phyloP scores from a whole-genome alignment of 1,140 invertebrate genomes.

The Magallana ariakensis region DNA sequence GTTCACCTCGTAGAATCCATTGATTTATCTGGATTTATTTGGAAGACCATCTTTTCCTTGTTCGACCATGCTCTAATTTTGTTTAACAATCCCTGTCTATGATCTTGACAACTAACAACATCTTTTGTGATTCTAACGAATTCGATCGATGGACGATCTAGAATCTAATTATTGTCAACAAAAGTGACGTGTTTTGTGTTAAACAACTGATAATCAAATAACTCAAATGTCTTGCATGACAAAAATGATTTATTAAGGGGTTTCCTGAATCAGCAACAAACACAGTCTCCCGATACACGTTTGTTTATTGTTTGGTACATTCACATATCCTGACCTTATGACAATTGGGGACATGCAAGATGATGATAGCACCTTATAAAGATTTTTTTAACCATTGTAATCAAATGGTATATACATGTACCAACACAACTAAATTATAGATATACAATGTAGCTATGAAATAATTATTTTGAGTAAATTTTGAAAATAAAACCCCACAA shows the following conservation, averaged over 20 bases:
- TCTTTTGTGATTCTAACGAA: slow-evolving; percentile 34
- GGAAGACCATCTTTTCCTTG: not conserved
- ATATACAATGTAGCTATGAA: too few relatives aligned
- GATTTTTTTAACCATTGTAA: too few relatives aligned
- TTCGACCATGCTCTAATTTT: not conserved
- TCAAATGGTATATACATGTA: too few relatives aligned
- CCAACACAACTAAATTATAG: too few relatives aligned
- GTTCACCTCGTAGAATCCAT: not conserved
- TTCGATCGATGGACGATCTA: not conserved
- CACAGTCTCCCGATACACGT: too few relatives aligned
- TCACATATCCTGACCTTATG: too few relatives aligned
- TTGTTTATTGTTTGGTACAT: too few relatives aligned
- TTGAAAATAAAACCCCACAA: too few relatives aligned
- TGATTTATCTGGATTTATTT: not conserved
- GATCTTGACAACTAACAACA: slow-evolving; percentile 24
- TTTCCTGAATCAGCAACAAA: too few relatives aligned
- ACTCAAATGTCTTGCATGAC: slow-evolving; percentile 5
- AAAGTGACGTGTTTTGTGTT: slow-evolving; percentile 24
- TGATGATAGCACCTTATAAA: too few relatives aligned
- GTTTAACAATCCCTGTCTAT: not conserved
- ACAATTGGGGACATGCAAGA: too few relatives aligned
- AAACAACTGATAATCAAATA: slow-evolving; percentile 28
- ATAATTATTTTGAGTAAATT: too few relatives aligned
- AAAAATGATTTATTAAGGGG: not conserved
- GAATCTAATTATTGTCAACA: slow-evolving; percentile 26